Conservation (phyloP, 2,113 vertebrate genomes). For the Marcusenius ussheri region DNA sequence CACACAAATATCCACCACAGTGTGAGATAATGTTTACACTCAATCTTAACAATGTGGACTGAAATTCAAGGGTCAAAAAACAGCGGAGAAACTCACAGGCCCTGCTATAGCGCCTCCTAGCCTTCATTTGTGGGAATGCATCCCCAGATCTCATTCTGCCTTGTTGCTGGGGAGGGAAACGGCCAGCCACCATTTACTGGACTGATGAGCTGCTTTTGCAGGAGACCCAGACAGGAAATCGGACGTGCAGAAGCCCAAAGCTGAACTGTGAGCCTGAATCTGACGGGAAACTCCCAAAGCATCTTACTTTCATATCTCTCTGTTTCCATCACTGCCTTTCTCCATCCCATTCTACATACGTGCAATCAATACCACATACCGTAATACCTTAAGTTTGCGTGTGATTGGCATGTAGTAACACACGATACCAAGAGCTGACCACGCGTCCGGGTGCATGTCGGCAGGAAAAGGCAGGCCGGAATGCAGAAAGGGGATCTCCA, state of each 20-base stretch:
- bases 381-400: background rate
- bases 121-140: background rate
- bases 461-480: background rate
- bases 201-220: too few species aligned
- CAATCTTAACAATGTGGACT: background rate
- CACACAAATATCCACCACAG: too few species aligned
- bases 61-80: background rate
- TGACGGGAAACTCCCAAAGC: background rate
- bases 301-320: background rate
- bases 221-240: too few species aligned
- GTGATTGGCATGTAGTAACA: background rate
- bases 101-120: background rate
- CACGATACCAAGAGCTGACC: background rate
- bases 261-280: background rate
- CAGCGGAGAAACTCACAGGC: background rate
- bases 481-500: background rate
- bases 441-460: background rate
- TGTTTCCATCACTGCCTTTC: background rate
- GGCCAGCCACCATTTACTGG: too few species aligned
- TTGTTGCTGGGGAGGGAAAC: background rate
- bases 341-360: background rate
- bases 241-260: background rate
- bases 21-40: background rate
- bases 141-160: background rate
- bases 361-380: background rate